Evolutionary conservation across 2,797 vertebrate genomes (phyloP).

Genomic region (Falco columbarius): DNA sequence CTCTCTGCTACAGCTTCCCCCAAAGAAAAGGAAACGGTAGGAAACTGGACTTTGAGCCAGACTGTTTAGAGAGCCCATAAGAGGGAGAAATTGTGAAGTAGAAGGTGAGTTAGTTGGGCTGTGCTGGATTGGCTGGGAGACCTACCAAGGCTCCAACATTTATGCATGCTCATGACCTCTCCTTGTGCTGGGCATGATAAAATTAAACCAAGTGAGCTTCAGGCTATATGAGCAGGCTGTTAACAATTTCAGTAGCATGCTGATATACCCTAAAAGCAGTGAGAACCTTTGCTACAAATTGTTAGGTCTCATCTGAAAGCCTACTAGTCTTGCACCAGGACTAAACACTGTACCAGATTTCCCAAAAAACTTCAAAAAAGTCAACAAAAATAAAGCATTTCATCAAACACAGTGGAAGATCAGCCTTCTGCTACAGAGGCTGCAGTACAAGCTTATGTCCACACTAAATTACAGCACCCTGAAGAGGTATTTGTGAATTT

Average conservation of each 20-base stretch:
- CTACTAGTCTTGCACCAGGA: background rate
- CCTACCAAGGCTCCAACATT: background rate
- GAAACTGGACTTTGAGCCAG: background rate
- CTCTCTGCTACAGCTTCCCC: background rate
- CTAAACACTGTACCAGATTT: background rate
- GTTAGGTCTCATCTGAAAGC: background rate
- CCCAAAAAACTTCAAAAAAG: background rate
- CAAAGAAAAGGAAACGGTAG: background rate
- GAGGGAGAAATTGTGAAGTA: background rate
- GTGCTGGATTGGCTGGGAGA: background rate
- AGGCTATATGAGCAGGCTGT: background rate
- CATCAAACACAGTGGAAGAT: background rate
- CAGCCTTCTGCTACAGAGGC: background rate
- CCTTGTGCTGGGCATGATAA: background rate
- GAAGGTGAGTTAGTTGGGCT: background rate
- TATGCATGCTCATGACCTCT: accelerated
- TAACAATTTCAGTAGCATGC: background rate
- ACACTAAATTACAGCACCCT: background rate
- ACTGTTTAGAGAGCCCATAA: background rate
- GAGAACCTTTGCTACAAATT: background rate
- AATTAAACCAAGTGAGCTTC: background rate
- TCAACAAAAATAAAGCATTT: background rate
- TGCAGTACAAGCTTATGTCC: background rate
- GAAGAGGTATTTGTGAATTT: background rate
- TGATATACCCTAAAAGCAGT: background rate